phyloP scores from a whole-genome alignment of 2,113 vertebrate species.

The Corythoichthys haematopterus region DNA sequence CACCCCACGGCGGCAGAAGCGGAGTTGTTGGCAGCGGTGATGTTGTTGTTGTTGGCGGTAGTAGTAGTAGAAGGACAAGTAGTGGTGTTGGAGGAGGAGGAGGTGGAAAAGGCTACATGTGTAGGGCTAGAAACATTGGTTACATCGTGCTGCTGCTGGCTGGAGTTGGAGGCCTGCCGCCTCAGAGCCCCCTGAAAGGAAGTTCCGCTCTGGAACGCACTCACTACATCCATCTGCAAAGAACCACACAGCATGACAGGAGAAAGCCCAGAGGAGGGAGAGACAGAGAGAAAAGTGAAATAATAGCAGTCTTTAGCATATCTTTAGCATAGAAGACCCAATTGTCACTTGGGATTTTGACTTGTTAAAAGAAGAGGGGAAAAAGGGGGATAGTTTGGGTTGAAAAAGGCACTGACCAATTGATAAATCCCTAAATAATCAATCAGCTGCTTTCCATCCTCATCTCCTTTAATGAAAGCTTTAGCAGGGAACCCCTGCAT shows the following conservation, averaged over 20 bases:
- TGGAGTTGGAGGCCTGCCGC: constrained; percentile 99
- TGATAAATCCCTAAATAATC: constrained; percentile 14
- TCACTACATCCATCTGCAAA: constrained; percentile 99
- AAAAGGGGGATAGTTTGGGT: constrained; percentile 17
- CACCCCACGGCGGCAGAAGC: constrained; percentile 99
- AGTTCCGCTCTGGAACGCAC: constrained; percentile 99
- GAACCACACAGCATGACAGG: constrained; percentile 99
- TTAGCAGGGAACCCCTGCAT: background rate
- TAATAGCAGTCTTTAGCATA: constrained; percentile 6
- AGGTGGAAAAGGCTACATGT: constrained; percentile 99
- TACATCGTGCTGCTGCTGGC: constrained; percentile 99
- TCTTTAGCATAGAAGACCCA: constrained; percentile 28
- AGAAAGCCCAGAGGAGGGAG: constrained; percentile 84
- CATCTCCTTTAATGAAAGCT: background rate
- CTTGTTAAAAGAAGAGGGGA: constrained; percentile 34
- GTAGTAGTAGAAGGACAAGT: constrained; percentile 72
- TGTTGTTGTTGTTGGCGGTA: constrained; percentile 39
- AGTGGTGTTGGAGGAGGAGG: constrained; percentile 1
- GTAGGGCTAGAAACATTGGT: constrained; percentile 99
- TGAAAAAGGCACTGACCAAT: constrained; percentile 55
- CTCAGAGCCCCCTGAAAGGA: constrained; percentile 99
- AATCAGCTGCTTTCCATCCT: constrained; percentile 21
- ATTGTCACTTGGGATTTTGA: constrained; percentile 48
- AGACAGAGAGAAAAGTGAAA: constrained; percentile 41
- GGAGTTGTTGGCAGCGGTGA: constrained; percentile 87